These are phyloP conservation scores for Zaprionus vittiger DNA, from an alignment of 1,140 invertebrate genomes.

Conservation along the genomic window DNA sequence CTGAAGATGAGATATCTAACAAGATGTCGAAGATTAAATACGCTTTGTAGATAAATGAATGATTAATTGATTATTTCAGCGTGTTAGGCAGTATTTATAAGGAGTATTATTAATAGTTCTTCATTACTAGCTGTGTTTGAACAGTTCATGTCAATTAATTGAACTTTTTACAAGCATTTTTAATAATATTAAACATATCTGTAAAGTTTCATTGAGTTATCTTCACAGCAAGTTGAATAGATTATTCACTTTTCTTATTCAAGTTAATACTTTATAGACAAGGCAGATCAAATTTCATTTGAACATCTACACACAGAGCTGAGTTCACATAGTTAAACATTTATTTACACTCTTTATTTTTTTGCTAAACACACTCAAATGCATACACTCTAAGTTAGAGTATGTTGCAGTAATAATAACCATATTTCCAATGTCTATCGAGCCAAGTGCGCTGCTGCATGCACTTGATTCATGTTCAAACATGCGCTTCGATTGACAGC, in stretches of 20 bases:
- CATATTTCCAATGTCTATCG: constrained; percentile 45
- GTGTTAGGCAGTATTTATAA: not conserved
- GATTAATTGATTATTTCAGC: not conserved
- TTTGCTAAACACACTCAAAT: not conserved
- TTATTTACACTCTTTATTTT: not conserved
- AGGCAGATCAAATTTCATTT: not conserved
- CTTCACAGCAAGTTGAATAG: not conserved
- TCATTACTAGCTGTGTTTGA: not conserved
- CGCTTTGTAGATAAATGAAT: not conserved
- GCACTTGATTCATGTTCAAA: constrained; percentile 58
- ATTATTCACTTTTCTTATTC: not conserved
- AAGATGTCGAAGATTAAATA: not conserved
- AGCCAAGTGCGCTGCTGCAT: constrained; percentile 60
- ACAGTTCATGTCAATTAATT: not conserved
- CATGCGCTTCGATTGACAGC: constrained; percentile 29
- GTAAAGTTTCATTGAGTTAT: not conserved
- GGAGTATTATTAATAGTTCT: not conserved
- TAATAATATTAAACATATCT: not conserved
- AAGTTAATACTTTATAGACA: not conserved
- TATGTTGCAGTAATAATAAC: constrained; percentile 12
- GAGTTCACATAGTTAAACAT: constrained; percentile 4
- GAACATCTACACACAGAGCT: not conserved
- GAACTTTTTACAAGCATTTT: not conserved
- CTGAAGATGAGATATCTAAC: not conserved
- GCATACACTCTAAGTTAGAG: not conserved